phyloP scores from a whole-genome alignment of 2,888 invertebrate genomes.

The Seira sanloemensis region DNA sequence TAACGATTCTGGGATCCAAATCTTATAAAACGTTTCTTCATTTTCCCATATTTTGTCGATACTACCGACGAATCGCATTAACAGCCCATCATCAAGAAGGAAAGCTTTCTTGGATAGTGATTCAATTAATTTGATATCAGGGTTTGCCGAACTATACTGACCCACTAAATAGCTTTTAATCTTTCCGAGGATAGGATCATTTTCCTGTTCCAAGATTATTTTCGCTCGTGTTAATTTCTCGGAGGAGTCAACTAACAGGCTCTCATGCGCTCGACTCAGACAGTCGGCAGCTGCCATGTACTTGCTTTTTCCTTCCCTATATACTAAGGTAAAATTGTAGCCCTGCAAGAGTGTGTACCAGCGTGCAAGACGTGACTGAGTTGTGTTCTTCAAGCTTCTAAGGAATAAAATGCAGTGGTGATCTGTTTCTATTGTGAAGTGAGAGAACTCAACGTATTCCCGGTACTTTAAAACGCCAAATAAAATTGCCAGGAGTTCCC shows the following conservation, averaged over 20 bases:
- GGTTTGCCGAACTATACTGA: slow-evolving; percentile 13
- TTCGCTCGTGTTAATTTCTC: neutral
- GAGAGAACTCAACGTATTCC: slow-evolving; percentile 75
- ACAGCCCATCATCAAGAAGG: slow-evolving; percentile 30
- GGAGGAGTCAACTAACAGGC: neutral
- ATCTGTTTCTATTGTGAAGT: slow-evolving; percentile 76
- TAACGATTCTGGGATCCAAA: slow-evolving; percentile 50
- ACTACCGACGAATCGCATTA: slow-evolving; percentile 39
- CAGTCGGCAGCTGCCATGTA: slow-evolving; percentile 75
- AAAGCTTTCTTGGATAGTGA: slow-evolving; percentile 22
- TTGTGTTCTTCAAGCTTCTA: slow-evolving; percentile 74
- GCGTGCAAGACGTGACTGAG: slow-evolving; percentile 75
- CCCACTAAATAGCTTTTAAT: slow-evolving; percentile 33
- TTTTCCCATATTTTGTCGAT: slow-evolving; percentile 56
- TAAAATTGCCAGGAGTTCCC: slow-evolving; percentile 75
- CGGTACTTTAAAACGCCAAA: slow-evolving; percentile 76
- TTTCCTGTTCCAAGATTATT: slow-evolving; percentile 34
- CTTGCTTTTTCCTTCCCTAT: slow-evolving; percentile 75
- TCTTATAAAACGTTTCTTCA: slow-evolving; percentile 38
- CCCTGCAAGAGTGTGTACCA: slow-evolving; percentile 76
- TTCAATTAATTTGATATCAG: neutral
- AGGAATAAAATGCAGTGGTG: slow-evolving; percentile 77
- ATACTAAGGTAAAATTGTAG: slow-evolving; percentile 75
- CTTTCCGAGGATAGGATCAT: slow-evolving; percentile 35
- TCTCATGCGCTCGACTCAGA: slow-evolving; percentile 61